Evolutionary conservation across 92 coral and sea anemone genomes (phyloP).

Genomic region (Chrysogorgia sp.): DNA sequence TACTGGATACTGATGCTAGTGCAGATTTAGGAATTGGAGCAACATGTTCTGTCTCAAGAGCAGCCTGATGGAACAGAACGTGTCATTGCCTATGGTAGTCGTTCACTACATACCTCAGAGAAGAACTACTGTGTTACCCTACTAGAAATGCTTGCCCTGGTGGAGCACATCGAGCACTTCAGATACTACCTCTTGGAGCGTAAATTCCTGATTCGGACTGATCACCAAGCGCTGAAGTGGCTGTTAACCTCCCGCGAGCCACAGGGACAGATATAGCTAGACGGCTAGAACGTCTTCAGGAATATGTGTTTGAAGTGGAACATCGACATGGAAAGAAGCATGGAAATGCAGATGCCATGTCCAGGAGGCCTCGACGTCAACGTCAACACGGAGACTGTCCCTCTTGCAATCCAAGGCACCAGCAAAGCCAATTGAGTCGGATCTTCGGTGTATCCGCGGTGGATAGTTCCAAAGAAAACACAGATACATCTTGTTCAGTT

Average conservation of each 20-base stretch:
- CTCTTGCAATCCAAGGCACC: conserved; percentile 10
- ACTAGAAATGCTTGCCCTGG: conserved; percentile 38
- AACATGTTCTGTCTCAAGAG: conserved; percentile 32
- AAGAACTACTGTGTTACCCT: conserved; percentile 30
- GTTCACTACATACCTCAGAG: conserved; percentile 18
- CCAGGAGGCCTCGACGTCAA: conserved; percentile 54
- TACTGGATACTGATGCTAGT: conserved; percentile 64
- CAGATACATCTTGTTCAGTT: background rate
- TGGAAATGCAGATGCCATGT: conserved; percentile 61
- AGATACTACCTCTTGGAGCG: conserved; percentile 40
- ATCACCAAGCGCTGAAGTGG: conserved; percentile 47
- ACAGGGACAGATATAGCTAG: conserved; percentile 47
- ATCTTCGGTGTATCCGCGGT: background rate
- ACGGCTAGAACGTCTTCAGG: conserved; percentile 54
- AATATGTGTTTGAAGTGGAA: conserved; percentile 44
- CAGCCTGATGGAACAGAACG: conserved; percentile 30
- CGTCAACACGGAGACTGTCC: conserved; percentile 49
- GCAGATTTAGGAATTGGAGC: conserved; percentile 13
- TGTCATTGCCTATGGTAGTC: conserved; percentile 35
- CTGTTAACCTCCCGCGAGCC: conserved; percentile 48
- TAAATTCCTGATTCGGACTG: conserved; percentile 44
- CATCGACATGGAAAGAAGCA: conserved; percentile 57
- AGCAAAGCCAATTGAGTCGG: background rate
- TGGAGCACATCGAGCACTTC: conserved; percentile 34
- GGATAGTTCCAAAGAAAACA: background rate